Evolutionary conservation across 2,888 invertebrate genomes (phyloP), one percentile per base, ranked within the genome.

Genomic region (Zonitis immaculata): DNA sequence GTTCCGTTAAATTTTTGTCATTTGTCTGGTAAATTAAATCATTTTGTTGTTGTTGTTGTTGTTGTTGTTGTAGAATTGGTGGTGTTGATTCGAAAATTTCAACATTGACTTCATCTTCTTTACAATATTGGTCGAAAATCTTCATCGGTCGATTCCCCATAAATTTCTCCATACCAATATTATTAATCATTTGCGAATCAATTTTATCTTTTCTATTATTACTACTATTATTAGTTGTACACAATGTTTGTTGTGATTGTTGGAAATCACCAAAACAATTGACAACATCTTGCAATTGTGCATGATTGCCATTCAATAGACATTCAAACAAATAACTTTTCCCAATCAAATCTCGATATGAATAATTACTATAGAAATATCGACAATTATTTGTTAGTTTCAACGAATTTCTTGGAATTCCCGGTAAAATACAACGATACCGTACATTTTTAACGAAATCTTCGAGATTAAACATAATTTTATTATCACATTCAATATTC

Each of bases 81-180:
- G 66, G 64, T 11, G 71, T 73, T 5, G 76, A 73, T 32, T 66
- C 57, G 16, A 71, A 65, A 18, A 77, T 59, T 45, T 73, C 72
- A 1, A 72, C 66, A 49, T 73, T 71, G 25, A 77, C 69, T 26
- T 67, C 69, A 20, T 75, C 74, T 18, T 63, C 61, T 30, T 73
- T 68, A 35, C 35, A 35, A 11, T 64, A 58, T 11, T 61, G 58
- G 6, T 54, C 51, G 12, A 60, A 63, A 7, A 66, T 55, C 9
- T 64, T 30, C 12, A 53, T 51, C 3, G 68, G 71, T 50, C 66
- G 60, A 3, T 63, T 57, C 2, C 73, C 68, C 71, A 74, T 64
- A 60, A 67, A 66, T 49, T 66, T 49, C 16, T 57, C 51, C 49
- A 52, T 52, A 6, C 55, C 52, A 22, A 55, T 47, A 45, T 55